These are phyloP conservation scores for Achlya flavicornis DNA, from an alignment of 2,888 invertebrate species.

Conservation along the genomic window DNA sequence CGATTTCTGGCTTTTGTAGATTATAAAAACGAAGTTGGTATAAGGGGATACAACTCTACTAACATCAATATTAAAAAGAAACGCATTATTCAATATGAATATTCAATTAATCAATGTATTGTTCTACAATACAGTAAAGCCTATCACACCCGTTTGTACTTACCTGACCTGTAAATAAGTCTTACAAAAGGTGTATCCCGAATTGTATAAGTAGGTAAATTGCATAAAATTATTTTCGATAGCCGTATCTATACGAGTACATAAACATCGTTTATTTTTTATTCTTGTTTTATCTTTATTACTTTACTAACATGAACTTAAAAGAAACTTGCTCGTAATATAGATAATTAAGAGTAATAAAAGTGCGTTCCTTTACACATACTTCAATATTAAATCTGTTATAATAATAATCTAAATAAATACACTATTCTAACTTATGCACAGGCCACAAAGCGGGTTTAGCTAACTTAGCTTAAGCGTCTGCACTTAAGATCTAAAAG, in stretches of 20 bases:
- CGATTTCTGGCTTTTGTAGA: not conserved
- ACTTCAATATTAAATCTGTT: not conserved
- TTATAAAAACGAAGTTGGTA: not conserved
- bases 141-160: no score
- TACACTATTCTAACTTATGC: not conserved
- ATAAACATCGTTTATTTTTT: not conserved
- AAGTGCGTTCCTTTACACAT: not conserved
- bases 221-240: not conserved
- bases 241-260: no score
- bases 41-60: no score
- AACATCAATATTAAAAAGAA: no score
- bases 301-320: not conserved
- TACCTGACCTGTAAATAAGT: no score
- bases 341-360: not conserved
- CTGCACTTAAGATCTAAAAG: not conserved
- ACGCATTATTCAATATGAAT: no score
- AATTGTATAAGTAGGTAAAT: not conserved
- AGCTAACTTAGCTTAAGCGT: not conserved
- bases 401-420: not conserved
- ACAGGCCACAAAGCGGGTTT: no score
- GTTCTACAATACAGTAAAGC: no score
- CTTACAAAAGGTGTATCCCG: not conserved
- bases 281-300: conserved; percentile 2
- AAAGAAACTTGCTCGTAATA: not conserved
- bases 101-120: no score